Evolutionary conservation across 2,888 invertebrate species (phyloP).

Genomic region (Entomobrya multifasciata): DNA sequence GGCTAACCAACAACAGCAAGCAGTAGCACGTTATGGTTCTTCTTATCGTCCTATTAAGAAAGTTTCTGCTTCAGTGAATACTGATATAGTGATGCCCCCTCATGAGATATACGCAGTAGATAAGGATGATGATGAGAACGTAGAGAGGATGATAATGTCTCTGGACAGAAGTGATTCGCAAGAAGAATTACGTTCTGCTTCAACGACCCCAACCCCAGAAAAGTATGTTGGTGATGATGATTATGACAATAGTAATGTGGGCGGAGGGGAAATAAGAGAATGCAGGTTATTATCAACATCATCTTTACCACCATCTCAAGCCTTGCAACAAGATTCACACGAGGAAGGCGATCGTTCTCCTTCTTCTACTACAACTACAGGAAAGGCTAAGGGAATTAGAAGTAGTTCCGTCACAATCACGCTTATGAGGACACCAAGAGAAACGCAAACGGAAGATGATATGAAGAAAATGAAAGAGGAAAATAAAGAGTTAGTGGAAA

Average conservation of each 20-base stretch:
- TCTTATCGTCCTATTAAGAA: background rate
- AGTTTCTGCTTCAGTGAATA: slow-evolving; percentile 67
- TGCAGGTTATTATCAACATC: slow-evolving; percentile 34
- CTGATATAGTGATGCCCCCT: slow-evolving; percentile 57
- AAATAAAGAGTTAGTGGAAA: slow-evolving; percentile 47
- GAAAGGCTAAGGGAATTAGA: slow-evolving; percentile 48
- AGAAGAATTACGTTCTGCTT: slow-evolving; percentile 67
- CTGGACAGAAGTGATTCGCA: slow-evolving; percentile 62
- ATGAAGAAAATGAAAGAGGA: slow-evolving; percentile 7
- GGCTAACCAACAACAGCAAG: background rate
- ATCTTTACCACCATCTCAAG: background rate
- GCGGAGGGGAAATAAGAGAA: background rate
- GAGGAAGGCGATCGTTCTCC: background rate
- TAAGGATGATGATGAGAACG: slow-evolving; percentile 13
- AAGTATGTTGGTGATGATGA: slow-evolving; percentile 29
- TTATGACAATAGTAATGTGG: background rate
- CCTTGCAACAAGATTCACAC: slow-evolving; percentile 23
- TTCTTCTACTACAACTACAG: background rate
- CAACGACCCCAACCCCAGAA: slow-evolving; percentile 72
- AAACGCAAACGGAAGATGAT: slow-evolving; percentile 47
- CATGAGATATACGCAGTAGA: slow-evolving; percentile 18
- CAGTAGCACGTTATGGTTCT: background rate
- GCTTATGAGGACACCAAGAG: slow-evolving; percentile 35
- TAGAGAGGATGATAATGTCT: slow-evolving; percentile 44
- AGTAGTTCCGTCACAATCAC: slow-evolving; percentile 59